Percentiles rank a stretch among this genome's conserved stretches.
Conservation (phyloP, 2,797 vertebrate genomes). For the Chaenodraco wilsoni region DNA sequence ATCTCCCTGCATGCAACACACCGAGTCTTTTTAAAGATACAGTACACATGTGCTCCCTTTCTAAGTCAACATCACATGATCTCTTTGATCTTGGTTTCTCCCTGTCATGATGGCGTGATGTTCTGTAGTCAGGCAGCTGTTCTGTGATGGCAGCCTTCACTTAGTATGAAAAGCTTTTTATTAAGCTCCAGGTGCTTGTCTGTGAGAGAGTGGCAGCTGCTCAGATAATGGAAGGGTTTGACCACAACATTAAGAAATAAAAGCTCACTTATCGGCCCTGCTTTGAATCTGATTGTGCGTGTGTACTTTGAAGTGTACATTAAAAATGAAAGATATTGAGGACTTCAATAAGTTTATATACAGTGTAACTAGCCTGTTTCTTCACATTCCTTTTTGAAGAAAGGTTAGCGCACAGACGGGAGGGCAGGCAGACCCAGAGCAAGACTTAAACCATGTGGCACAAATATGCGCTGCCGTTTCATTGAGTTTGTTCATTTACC, state of each 20-base stretch:
- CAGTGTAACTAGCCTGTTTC: neutral
- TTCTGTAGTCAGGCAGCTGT: constrained; percentile 65
- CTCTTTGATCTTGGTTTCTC: constrained; percentile 62
- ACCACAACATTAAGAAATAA: constrained; percentile 25
- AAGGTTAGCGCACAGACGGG: neutral
- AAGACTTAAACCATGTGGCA: neutral
- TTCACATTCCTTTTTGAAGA: neutral
- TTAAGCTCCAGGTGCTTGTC: constrained; percentile 72
- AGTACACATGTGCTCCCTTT: constrained; percentile 41
- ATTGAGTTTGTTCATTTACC: neutral
- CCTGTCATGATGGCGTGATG: constrained; percentile 45
- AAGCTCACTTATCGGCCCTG: constrained; percentile 17
- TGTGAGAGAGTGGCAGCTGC: constrained; percentile 42
- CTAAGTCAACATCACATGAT: constrained; percentile 38
- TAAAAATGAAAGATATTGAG: neutral
- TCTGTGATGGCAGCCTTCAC: constrained; percentile 57
- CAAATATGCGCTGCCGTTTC: neutral
- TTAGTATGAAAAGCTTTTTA: constrained; percentile 67
- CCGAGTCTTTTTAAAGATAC: constrained; percentile 9
- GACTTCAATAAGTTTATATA: neutral
- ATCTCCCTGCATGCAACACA: constrained; percentile 13
- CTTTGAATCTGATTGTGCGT: neutral
- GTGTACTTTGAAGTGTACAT: constrained; percentile 4
- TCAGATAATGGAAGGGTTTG: constrained; percentile 54
- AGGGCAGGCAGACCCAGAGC: neutral